Conservation (phyloP, 2,113 vertebrate species). For the Columba janthina region DNA sequence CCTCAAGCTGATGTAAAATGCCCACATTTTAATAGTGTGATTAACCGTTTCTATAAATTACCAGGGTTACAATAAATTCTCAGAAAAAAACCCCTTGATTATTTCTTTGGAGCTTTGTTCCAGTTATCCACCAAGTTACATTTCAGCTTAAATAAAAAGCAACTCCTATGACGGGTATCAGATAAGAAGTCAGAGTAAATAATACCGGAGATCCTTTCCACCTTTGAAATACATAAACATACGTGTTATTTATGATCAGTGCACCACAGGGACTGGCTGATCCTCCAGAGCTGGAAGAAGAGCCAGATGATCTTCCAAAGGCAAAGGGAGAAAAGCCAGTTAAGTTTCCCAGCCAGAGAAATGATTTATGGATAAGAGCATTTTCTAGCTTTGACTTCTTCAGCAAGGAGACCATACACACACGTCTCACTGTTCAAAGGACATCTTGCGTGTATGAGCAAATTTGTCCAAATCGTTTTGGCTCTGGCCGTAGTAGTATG, state of each 20-base stretch:
- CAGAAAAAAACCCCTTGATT: neutral
- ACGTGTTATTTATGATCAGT: neutral
- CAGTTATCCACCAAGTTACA: neutral
- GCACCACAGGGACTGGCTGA: neutral
- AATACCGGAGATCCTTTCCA: neutral
- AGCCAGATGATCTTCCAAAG: neutral
- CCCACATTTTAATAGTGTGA: neutral
- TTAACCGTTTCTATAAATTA: conserved; percentile 24
- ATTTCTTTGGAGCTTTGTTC: neutral
- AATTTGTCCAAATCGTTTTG: neutral
- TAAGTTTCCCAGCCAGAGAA: neutral
- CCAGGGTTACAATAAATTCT: neutral
- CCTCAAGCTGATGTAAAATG: neutral
- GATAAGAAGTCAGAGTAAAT: neutral
- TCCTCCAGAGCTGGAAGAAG: neutral
- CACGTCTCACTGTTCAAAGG: conserved; percentile 13
- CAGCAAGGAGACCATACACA: neutral
- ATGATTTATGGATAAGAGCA: neutral
- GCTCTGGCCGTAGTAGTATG: neutral
- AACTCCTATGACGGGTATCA: neutral
- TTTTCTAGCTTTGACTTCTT: neutral
- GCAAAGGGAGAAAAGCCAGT: neutral
- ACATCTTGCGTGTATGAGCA: conserved; percentile 25
- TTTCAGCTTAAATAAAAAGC: neutral
- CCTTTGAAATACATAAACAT: neutral